Evolutionary conservation across 2,113 vertebrate genomes (phyloP).

Genomic region (Oceanodroma tethys): DNA sequence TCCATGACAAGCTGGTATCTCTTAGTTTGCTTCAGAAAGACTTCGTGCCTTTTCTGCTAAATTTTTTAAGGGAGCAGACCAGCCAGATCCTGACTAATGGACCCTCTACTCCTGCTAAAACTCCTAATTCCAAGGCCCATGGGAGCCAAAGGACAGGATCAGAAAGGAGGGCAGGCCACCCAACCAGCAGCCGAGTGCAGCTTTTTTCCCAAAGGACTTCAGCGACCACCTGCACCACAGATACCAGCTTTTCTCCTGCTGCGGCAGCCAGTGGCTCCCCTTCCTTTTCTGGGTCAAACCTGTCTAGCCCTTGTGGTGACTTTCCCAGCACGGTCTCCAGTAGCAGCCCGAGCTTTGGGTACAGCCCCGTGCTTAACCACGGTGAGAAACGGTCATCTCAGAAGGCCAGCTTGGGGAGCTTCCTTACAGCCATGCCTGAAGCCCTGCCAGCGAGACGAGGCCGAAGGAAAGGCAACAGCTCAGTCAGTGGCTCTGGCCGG

Average conservation of each 20-base stretch:
- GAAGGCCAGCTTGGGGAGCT: conserved; percentile 80
- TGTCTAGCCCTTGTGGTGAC: conserved; percentile 54
- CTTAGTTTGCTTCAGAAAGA: conserved; percentile 82
- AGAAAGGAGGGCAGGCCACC: conserved; percentile 51
- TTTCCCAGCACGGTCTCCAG: conserved; percentile 54
- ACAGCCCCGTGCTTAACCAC: conserved; percentile 50
- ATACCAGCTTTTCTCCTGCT: conserved; percentile 12
- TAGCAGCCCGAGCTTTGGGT: conserved; percentile 77
- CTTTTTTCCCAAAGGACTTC: conserved; percentile 80
- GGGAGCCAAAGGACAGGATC: conserved; percentile 55
- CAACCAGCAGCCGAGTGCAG: conserved; percentile 79
- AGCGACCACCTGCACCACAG: conserved; percentile 35
- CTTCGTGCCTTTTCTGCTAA: conserved; percentile 92
- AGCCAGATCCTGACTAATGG: conserved; percentile 88
- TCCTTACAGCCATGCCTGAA: conserved; percentile 74
- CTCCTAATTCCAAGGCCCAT: conserved; percentile 74
- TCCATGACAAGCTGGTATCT: conserved; percentile 52
- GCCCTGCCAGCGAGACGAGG: conserved; percentile 67
- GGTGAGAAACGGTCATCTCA: conserved; percentile 75
- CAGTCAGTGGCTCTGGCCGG: not conserved
- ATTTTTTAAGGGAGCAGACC: conserved; percentile 94
- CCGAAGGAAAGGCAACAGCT: conserved; percentile 72
- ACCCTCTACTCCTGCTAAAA: conserved; percentile 91
- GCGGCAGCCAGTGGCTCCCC: conserved; percentile 22
- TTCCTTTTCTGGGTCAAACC: conserved; percentile 36